Base-by-base conservation (phyloP, 1,140 invertebrate genomes). In the Cepaea nemoralis region DNA sequence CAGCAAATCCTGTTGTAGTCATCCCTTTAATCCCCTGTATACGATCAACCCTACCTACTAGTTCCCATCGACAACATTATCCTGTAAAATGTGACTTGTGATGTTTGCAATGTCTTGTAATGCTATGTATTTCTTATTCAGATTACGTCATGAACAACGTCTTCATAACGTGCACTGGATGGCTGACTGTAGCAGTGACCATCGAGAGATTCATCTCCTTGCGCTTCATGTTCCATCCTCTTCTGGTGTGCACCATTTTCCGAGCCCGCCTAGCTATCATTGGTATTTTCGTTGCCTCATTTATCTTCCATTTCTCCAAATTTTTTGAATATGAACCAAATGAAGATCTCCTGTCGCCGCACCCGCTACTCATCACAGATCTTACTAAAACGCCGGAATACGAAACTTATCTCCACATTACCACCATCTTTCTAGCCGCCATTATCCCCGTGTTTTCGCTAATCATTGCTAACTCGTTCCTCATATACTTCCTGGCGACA, bases 171-270 rank as follows among this genome's bases (percentile, higher is more conserved):
- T 96, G 96, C 59, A 97, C 96, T 33, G 96, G 97, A 78, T 99
- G 98, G 92, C 93, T 98, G 85, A 98, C 97, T 1, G 93, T 98
- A 66, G 96, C 96, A 5, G 97, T 99, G 31, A 98, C 97, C 0
- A 93, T 97, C 83, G 97, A 99, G 91, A 93, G 97, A 69, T 99
- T 97, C 92, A 95, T 99, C 59, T 97, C 97, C 0, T 97, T 99
- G 0, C 98, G 97, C 89, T 96, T 97, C 91, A 97, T 97, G 0
- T 92, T 98, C 19, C 93, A 94, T 80, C 96, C 96, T 0, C 93
- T 95, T 70, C 95, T 95, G 0, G 93, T 97, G 27, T 98, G 97
- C 91, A 98, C 97, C 0, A 96, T 96, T 86, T 94, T 95, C 2
- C 93, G 97, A 48, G 96, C 97, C 19, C 94, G 95, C 75, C 93